Conservation (phyloP, 1,140 invertebrate genomes). For the Cherax destructor region DNA sequence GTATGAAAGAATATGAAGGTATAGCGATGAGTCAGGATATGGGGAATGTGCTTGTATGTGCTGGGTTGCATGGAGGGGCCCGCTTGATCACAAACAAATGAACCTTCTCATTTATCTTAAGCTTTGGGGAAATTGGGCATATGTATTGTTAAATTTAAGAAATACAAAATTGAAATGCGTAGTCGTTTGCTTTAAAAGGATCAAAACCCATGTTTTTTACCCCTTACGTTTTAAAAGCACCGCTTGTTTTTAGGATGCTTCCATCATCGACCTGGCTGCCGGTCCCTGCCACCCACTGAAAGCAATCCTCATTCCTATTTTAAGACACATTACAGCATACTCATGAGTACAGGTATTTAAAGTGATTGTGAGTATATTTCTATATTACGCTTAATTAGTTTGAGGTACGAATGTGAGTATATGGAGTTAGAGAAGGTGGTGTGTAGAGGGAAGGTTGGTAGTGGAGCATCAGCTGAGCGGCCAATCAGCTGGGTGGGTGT, state of each 20-base stretch:
- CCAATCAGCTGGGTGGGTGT: slow-evolving; percentile 60
- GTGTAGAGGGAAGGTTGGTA: background rate
- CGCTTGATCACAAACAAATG: background rate
- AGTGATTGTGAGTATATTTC: no score
- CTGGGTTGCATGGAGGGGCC: background rate
- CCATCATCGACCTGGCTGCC: slow-evolving; percentile 29
- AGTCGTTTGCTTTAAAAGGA: background rate
- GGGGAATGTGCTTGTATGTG: background rate
- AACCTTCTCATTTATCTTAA: background rate
- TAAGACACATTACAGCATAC: background rate
- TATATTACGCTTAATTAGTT: background rate
- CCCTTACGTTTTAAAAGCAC: background rate
- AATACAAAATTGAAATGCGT: background rate
- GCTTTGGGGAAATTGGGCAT: background rate
- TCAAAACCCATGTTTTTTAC: background rate
- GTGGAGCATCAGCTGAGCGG: slow-evolving; percentile 48
- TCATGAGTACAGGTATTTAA: background rate
- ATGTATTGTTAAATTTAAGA: background rate
- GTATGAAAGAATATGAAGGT: no score
- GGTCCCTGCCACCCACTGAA: background rate
- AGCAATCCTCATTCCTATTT: background rate
- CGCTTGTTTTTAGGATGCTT: slow-evolving; percentile 12
- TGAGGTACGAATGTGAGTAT: background rate
- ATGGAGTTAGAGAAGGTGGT: background rate
- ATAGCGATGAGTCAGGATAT: no score